Base-by-base conservation (phyloP, 2,797 vertebrate species). In the Chaetodon trifasciatus region DNA sequence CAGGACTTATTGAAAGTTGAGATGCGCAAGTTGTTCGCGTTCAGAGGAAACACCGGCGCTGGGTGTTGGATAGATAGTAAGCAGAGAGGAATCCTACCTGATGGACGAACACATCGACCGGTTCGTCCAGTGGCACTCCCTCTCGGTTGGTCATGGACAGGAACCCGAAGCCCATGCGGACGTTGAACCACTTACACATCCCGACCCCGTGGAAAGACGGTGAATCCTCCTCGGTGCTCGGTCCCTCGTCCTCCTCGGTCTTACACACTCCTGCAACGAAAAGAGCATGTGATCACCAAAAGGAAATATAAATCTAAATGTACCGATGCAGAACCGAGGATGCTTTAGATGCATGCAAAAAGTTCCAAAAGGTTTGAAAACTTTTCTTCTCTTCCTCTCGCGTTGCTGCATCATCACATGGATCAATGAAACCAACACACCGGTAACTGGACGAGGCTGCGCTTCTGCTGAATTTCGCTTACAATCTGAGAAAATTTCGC, bases 141-240 rank as follows among this genome's bases (percentile, higher is more conserved):
- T 98, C 97, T 65, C 96, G 94, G 92, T 83, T 94, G 87, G 96
- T 99, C 98, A 99, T 99, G 92, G 98, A 98, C 90, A 99, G 96
- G 94, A 99, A 99, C 24, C 98, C 98, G 92, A 99, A 99, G 50
- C 98, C 98, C 98, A 99, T 99, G 91, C 98, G 96, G 78, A 98
- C 97, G 73, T 99, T 99, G 95, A 99, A 99, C 98, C 98, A 99
- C 71, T 99, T 99, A 84, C 98, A 99, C 90, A 97, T 93, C 44
- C 98, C 98, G 63, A 94, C 92, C 35, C 98, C 98, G 57, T 93
- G 94, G 84, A 96, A 91, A 0, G 94, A 94, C 87, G 95, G 96
- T 0, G 94, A 86, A 6, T 97, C 97, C 78, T 95, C 94, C 72
- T 96, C 97, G 44, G 95, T 92, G 6, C 95, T 93, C 73, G 96